Conservation (phyloP, 1,140 invertebrate genomes). For the Bombus sibiricus region DNA sequence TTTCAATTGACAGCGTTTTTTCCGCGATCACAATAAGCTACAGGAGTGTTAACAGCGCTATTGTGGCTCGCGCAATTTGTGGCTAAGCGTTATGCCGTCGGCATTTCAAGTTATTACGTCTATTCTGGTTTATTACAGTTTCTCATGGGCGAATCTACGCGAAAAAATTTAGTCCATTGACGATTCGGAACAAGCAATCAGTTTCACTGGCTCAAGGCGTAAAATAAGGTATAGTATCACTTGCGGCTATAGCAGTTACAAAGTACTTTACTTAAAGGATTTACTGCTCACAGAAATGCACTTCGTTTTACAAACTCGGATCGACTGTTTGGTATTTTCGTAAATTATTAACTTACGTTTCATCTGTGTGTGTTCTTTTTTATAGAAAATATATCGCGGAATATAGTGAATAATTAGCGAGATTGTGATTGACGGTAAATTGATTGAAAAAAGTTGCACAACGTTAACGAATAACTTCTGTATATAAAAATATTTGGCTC, state of each 20-base stretch:
- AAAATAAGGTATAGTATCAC: background rate
- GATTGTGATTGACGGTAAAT: background rate
- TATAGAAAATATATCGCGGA: background rate
- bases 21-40: constrained; percentile 60
- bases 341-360: background rate
- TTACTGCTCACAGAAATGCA: background rate
- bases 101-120: constrained; percentile 60
- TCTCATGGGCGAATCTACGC: constrained; percentile 17
- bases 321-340: background rate
- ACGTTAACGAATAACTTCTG: too few relatives aligned
- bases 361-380: background rate
- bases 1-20: constrained; percentile 61
- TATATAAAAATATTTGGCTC: too few relatives aligned
- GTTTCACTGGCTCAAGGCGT: background rate
- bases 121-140: constrained; percentile 59
- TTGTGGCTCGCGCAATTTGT: constrained; percentile 64
- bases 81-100: constrained; percentile 42
- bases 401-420: background rate
- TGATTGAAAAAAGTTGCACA: too few relatives aligned
- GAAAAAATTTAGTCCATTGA: background rate
- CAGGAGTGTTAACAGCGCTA: constrained; percentile 57
- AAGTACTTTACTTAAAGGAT: background rate
- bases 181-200: constrained; percentile 3
- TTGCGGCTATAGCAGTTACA: background rate
- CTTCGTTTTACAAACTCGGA: background rate